phyloP scores from a whole-genome alignment of 2,888 invertebrate species.

The Tinea pellionella region DNA sequence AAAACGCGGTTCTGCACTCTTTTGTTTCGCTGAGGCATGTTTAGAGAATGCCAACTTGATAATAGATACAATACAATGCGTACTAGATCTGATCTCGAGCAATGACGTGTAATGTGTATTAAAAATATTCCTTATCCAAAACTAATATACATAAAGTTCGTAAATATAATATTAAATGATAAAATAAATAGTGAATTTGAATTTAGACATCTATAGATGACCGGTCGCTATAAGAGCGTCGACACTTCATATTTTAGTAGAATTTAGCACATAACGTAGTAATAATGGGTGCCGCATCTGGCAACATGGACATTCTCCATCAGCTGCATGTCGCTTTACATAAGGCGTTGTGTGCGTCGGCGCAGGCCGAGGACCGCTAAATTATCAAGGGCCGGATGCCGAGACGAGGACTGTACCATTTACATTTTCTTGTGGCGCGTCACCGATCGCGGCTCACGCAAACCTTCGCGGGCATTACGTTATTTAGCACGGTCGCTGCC shows the following conservation, averaged over 20 bases:
- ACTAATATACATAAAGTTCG: not conserved
- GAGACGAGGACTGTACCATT: constrained; percentile 29
- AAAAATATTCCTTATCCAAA: not conserved
- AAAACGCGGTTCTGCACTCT: not conserved
- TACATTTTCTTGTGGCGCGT: constrained; percentile 40
- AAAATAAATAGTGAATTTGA: no score
- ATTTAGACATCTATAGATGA: no score
- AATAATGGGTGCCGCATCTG: constrained; percentile 3
- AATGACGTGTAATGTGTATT: not conserved
- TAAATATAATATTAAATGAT: no score
- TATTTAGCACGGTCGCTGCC: constrained; percentile 1
- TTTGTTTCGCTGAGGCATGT: constrained; percentile 4
- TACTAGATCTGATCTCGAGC: not conserved
- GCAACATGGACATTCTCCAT: not conserved
- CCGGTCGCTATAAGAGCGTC: not conserved
- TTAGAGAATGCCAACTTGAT: constrained; percentile 9
- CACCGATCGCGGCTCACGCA: constrained; percentile 25
- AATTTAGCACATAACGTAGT: constrained; percentile 1
- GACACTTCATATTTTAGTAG: not conserved
- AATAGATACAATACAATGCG: not conserved
- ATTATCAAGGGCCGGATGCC: constrained; percentile 17
- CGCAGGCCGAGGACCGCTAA: constrained; percentile 3
- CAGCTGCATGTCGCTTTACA: not conserved
- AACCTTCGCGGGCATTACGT: constrained; percentile 2
- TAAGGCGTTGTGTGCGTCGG: not conserved